Evolutionary conservation across 1,140 invertebrate species (phyloP).

Genomic region (Delia radicum): DNA sequence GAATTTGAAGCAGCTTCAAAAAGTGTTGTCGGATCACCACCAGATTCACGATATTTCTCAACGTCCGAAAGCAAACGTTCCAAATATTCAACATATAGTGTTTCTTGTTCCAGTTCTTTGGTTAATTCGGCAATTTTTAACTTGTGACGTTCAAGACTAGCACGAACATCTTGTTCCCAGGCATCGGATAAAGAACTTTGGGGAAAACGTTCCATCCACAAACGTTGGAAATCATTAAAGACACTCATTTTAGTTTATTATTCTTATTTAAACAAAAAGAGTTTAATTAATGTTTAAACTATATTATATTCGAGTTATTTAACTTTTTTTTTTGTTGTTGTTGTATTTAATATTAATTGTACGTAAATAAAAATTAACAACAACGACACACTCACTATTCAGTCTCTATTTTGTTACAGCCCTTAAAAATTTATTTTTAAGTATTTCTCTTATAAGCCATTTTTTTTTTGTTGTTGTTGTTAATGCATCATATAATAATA

Average conservation of each 20-base stretch:
- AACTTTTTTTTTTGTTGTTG: neutral
- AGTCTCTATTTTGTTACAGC: neutral
- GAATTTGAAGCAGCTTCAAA: conserved; percentile 46
- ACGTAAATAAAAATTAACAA: conserved; percentile 5
- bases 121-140: conserved; percentile 75
- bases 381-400: neutral
- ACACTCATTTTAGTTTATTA: conserved; percentile 70
- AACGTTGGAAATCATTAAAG: conserved; percentile 83
- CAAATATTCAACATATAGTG: conserved; percentile 86
- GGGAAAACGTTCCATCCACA: conserved; percentile 85
- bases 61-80: conserved; percentile 80
- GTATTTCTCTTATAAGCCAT: neutral
- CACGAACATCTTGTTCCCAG: conserved; percentile 87
- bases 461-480: too few relatives aligned
- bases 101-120: conserved; percentile 85
- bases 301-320: neutral
- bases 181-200: conserved; percentile 83
- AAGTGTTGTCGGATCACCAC: conserved; percentile 55
- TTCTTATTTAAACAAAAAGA: neutral
- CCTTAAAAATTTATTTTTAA: neutral
- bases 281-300: neutral
- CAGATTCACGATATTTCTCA: conserved; percentile 67
- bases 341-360: neutral
- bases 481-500: neutral
- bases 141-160: conserved; percentile 84